Conservation (phyloP, 2,888 invertebrate genomes). For the Cantharis flavilabris region DNA sequence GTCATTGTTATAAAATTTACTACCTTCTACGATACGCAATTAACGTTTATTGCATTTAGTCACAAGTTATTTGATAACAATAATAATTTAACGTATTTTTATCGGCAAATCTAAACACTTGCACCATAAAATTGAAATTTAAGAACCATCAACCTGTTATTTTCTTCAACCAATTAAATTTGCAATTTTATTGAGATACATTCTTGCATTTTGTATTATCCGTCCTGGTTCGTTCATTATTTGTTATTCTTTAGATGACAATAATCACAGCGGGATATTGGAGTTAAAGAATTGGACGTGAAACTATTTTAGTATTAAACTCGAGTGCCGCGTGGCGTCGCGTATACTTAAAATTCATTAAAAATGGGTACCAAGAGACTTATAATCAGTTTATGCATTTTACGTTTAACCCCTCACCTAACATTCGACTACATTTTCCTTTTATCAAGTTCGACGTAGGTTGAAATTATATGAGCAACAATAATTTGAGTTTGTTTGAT, state of each 20-base stretch:
- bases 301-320: conserved; percentile 13
- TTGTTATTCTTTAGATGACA: conserved; percentile 23
- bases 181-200: conserved; percentile 36
- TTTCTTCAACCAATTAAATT: conserved; percentile 35
- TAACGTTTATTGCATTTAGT: conserved; percentile 10
- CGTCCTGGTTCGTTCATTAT: conserved; percentile 22
- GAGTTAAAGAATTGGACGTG: conserved; percentile 15
- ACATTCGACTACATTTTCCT: conserved; percentile 7
- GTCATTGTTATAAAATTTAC: conserved; percentile 12
- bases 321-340: conserved; percentile 1
- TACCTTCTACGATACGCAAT: conserved; percentile 15
- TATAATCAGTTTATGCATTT: conserved; percentile 25
- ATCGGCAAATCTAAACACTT: conserved; percentile 14
- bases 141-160: conserved; percentile 40
- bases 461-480: conserved; percentile 14
- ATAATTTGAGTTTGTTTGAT: conserved; percentile 26
- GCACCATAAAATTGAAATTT: conserved; percentile 40
- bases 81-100: conserved; percentile 27
- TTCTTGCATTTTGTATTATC: conserved; percentile 26
- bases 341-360: conserved; percentile 23
- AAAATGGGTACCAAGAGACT: conserved; percentile 11
- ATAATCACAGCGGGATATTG: conserved; percentile 18
- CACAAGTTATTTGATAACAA: conserved; percentile 24
- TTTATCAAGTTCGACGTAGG: background rate
- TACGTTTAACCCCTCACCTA: conserved; percentile 15